Conservation (phyloP, 53 echinoderm and acorn worm genomes). For the Stichopus horrens region DNA sequence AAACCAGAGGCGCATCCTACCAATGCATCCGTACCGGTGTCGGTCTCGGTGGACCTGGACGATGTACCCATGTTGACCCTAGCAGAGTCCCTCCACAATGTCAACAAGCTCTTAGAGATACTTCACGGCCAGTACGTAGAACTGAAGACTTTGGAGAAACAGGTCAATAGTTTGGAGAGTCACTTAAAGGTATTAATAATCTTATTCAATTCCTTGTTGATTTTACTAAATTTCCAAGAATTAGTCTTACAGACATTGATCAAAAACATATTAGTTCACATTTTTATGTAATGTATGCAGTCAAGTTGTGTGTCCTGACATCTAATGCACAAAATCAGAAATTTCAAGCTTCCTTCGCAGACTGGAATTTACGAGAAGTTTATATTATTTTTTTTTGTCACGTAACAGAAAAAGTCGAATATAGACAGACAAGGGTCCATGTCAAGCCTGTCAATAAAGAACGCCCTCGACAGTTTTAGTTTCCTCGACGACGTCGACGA, state of each 20-base stretch:
- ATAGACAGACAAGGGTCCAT: conserved; percentile 71
- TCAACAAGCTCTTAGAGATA: conserved; percentile 76
- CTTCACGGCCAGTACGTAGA: conserved; percentile 82
- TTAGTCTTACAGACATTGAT: too few species aligned
- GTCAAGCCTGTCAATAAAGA: conserved; percentile 82
- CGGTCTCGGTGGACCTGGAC: conserved; percentile 68
- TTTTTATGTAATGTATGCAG: neutral
- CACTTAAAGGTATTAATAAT: conserved; percentile 63
- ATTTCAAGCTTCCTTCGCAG: neutral
- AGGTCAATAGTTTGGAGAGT: conserved; percentile 73
- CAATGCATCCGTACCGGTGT: conserved; percentile 31
- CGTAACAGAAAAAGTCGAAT: conserved; percentile 66
- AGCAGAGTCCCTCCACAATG: conserved; percentile 92
- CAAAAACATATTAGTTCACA: too few species aligned
- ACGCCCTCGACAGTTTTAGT: conserved; percentile 95
- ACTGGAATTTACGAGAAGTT: neutral
- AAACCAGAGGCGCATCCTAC: conserved; percentile 51
- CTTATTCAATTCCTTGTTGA: neutral
- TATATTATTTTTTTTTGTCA: neutral
- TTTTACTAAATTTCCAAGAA: neutral
- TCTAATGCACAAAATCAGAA: neutral
- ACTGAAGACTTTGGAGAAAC: conserved; percentile 70
- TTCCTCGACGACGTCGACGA: conserved; percentile 90
- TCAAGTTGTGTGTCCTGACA: neutral
- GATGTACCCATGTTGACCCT: conserved; percentile 80